Percentiles rank a stretch among this genome's conserved stretches.
phyloP scores from a whole-genome alignment of 92 coral and sea anemone species.

The Heliopora coerulea region DNA sequence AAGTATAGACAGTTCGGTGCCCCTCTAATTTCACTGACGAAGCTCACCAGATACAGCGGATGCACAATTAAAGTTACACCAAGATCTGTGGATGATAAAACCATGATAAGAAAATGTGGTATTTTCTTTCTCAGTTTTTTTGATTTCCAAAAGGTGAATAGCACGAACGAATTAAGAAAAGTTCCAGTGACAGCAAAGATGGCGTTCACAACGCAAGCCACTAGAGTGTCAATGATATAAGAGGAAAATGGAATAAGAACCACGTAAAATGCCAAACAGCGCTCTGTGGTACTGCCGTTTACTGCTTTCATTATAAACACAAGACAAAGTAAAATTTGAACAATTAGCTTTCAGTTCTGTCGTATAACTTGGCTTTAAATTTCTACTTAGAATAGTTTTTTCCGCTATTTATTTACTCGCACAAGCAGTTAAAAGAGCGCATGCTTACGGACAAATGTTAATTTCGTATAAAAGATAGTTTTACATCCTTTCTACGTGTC shows the following conservation, averaged over 20 bases:
- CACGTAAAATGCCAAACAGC: neutral
- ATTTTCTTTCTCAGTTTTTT: neutral
- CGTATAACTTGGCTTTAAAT: too few species aligned
- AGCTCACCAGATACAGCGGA: neutral
- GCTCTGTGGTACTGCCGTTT: neutral
- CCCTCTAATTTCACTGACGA: slow-evolving; percentile 11
- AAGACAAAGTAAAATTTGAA: too few species aligned
- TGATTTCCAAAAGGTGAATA: slow-evolving; percentile 11
- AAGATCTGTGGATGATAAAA: slow-evolving; percentile 11
- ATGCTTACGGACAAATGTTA: too few species aligned
- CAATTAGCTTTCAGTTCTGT: too few species aligned
- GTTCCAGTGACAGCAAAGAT: slow-evolving; percentile 12
- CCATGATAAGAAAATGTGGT: slow-evolving; percentile 7
- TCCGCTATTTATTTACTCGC: too few species aligned
- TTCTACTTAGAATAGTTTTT: too few species aligned
- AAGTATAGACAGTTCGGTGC: slow-evolving; percentile 2
- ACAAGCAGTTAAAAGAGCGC: too few species aligned
- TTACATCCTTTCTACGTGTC: too few species aligned
- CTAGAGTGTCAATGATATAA: slow-evolving; percentile 10
- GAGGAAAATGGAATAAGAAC: neutral
- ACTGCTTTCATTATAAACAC: neutral
- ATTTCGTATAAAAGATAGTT: too few species aligned
- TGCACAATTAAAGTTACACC: slow-evolving; percentile 1
- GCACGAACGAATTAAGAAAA: neutral
- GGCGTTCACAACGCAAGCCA: slow-evolving; percentile 10